Base-by-base conservation (phyloP, 1,140 invertebrate species). In the Harlomillsia oculata region DNA sequence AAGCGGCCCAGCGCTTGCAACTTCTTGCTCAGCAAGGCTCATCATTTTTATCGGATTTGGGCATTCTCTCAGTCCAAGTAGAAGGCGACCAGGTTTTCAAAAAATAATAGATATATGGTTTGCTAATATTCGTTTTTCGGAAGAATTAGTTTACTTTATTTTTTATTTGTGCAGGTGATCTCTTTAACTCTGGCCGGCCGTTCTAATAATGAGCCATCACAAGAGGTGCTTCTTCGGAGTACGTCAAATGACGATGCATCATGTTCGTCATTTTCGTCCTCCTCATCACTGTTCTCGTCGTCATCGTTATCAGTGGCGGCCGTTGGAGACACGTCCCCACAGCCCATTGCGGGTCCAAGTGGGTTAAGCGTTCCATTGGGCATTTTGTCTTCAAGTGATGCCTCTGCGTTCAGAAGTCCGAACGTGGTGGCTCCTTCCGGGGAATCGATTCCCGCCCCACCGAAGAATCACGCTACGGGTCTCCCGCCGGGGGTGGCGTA, bases 11-110 rank as follows among this genome's bases (percentile, higher is more conserved):
- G 66, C 80, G 88, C 65, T 76, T 97, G 67, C 80, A 89, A 67
- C 85, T 89, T 70, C 76, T 97, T 68, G 92, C 92, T 56, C 83
- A 88, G 69, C 84, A 88, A 43, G 63, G 91, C 63, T 89, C 88
- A 69, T 76, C 82, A 53, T 84, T 85, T 63, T 79, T 97, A 63
- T 81, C 86, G 45, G 84, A 90, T 68, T 79, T 97, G 69, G 92
- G 92, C 53, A 92, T 97, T 67, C 79, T 97, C 28, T 90, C 90
- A 56, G 90, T 97, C 63, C 93, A 97, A 76, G 81, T 97, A 66
- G 89, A 96, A 77, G 91, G 89, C 66, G 91, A 95, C 76, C 87
- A 91, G 76, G 87, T 89, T 71, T 43, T 57, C 39, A 43, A 44
- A 21, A 50, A 18, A 26, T 53, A 34, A n/a, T n/a, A 29, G 11